Percentiles rank a stretch among this genome's conserved stretches.
Conservation (phyloP, 2,888 invertebrate species). For the Geotrupes spiniger region DNA sequence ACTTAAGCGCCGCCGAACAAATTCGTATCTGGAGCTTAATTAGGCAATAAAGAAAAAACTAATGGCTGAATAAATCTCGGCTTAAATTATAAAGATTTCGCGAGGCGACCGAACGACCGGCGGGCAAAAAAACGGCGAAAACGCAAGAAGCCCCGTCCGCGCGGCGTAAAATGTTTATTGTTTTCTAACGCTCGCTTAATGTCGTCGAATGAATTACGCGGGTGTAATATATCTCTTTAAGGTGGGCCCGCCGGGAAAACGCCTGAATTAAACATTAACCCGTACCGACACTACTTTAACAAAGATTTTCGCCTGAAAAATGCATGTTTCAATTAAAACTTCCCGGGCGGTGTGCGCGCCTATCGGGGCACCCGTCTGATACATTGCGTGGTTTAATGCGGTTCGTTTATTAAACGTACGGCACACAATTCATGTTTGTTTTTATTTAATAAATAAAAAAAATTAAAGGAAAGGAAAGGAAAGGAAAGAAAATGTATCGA, state of each 20-base stretch:
- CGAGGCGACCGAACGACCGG: no score
- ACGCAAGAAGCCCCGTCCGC: conserved; percentile 28
- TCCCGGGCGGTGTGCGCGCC: conserved; percentile 2
- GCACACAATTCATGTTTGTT: no score
- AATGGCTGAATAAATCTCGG: conserved; percentile 16
- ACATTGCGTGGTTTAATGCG: conserved; percentile 12
- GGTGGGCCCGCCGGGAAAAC: conserved; percentile 30
- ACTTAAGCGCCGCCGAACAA: no score
- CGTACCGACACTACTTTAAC: conserved; percentile 26
- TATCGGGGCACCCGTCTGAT: background rate
- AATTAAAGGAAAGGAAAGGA: no score
- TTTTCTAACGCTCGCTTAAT: conserved; percentile 46
- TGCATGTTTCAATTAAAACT: conserved; percentile 23
- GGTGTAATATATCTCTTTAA: conserved; percentile 43
- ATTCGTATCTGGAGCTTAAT: no score
- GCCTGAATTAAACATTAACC: conserved; percentile 39
- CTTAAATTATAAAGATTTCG: conserved; percentile 17
- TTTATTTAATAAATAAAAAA: no score
- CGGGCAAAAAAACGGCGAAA: conserved; percentile 17
- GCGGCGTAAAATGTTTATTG: conserved; percentile 46
- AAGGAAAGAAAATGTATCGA: no score
- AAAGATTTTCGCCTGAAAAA: conserved; percentile 37
- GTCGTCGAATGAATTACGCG: conserved; percentile 45
- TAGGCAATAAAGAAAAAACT: no score
- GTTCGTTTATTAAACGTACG: no score